Evolutionary conservation across 2,113 vertebrate genomes (phyloP), one percentile per base, ranked within the genome.

Genomic region (Dipodomys ordii): DNA sequence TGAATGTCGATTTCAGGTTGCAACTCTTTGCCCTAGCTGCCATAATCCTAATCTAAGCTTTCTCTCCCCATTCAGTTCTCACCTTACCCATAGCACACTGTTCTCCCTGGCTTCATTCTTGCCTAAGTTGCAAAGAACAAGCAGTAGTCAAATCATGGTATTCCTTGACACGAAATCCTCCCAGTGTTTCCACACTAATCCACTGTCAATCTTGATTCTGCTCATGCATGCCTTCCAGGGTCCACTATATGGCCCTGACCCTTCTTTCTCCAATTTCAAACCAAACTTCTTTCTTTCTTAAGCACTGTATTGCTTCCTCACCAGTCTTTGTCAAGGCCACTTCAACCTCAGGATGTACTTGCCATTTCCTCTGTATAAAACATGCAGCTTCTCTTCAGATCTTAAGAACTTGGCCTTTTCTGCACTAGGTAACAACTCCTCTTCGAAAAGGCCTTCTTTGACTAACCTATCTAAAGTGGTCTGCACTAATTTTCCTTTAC

Each of bases 131-230:
- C 78, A 68, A 3, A 72, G n/a, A 80, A 22, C 67, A 90, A 39
- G 35, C 28, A 53, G 22, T 7, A 20, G 79, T 2, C 71, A 87
- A 30, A 32, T 28, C 53, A 19, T 10, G 27, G 69, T 3, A 32
- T 65, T 57, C 81, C 20, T 39, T 8, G n/a, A 49, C 46, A 62
- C 62, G 60, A 68, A 60, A 27, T 27, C 35, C 72, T 57, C 39
- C 13, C 23, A 32, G 16, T 11, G 32, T 68, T 35, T 53, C 22
- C 0, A 1, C 53, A 18, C 4, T 2, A 7, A 30, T 44, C 13
- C 4, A 16, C 28, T 0, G 2, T 53, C 57, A 72, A 53, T 25
- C 28, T 32, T 18, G 69, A 71, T 1, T 78, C 57, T 23, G 57
- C 30, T 30, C 20, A 15, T 22, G 67, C 35, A 15, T 22, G 67